These are phyloP conservation scores for Pseudobourletiella spinata DNA, from an alignment of 1,140 invertebrate species.

Conservation along the genomic window DNA sequence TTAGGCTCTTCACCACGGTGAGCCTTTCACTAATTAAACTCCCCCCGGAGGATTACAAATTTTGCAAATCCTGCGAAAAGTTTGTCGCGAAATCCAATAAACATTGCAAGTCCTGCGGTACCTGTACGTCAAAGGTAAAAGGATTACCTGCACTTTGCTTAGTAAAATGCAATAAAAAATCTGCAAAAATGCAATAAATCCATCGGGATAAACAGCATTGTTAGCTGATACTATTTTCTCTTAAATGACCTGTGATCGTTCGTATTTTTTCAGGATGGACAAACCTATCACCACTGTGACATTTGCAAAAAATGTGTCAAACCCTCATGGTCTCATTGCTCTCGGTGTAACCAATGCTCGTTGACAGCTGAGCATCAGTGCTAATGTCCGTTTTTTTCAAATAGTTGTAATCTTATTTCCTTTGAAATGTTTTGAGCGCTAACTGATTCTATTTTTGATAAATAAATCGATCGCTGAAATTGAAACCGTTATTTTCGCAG, in stretches of 20 bases:
- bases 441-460: not conserved
- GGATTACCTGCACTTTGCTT: not conserved
- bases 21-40: not conserved
- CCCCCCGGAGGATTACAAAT: slow-evolving; percentile 1
- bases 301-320: slow-evolving; percentile 9
- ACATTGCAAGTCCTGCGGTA: slow-evolving; percentile 4
- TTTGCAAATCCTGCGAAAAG: slow-evolving; percentile 9
- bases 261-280: slow-evolving; percentile 3
- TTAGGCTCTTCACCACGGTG: not conserved
- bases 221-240: no score
- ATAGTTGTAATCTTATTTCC: not conserved
- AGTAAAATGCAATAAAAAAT: no score
- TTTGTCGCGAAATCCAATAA: slow-evolving; percentile 13
- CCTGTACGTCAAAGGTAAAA: slow-evolving; percentile 11
- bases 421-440: not conserved
- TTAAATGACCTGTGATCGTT: no score
- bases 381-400: not conserved
- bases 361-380: not conserved
- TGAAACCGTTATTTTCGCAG: not conserved
- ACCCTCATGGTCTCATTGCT: slow-evolving; percentile 8
- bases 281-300: slow-evolving; percentile 9
- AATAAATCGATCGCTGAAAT: not conserved
- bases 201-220: no score
- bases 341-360: not conserved
- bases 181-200: no score